A percentile compares a stretch with the other conserved stretches of the same genome.
Conservation (phyloP, 2,797 vertebrate genomes). For the Dermochelys coriacea region DNA sequence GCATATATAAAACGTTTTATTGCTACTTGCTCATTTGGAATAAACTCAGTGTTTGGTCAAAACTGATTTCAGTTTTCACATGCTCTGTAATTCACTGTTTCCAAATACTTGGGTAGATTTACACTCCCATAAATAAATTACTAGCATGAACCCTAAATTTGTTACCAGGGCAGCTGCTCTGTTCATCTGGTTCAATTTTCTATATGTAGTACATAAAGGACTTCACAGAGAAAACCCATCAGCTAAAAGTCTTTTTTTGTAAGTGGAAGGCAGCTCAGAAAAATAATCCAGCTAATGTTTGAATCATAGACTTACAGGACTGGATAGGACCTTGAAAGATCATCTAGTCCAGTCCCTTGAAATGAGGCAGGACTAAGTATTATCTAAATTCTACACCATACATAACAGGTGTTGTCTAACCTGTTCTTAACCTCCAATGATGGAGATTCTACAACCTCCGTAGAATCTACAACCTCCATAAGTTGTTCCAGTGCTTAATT, state of each 20-base stretch:
- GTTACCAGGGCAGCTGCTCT: constrained; percentile 20
- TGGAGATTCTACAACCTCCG: background rate
- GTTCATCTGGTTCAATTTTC: background rate
- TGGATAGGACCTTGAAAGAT: background rate
- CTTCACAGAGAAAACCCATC: background rate
- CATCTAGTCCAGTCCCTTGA: background rate
- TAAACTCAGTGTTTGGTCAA: background rate
- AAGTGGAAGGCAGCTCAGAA: background rate
- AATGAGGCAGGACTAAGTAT: background rate
- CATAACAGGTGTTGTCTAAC: background rate
- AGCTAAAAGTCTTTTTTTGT: background rate
- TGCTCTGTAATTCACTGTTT: background rate
- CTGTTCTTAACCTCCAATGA: background rate
- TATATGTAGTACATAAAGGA: background rate
- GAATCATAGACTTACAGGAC: background rate
- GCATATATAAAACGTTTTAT: background rate
- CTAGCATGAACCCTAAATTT: background rate
- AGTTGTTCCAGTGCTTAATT: background rate
- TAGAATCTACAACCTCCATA: background rate
- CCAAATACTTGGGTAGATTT: background rate
- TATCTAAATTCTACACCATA: background rate
- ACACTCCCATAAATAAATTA: background rate
- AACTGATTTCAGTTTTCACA: background rate
- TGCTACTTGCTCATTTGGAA: background rate
- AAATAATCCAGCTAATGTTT: background rate